Percentiles rank a stretch among this genome's conserved stretches.
Evolutionary conservation across 2,888 invertebrate species (phyloP).

Genomic region (Pristionchus arcanus): DNA sequence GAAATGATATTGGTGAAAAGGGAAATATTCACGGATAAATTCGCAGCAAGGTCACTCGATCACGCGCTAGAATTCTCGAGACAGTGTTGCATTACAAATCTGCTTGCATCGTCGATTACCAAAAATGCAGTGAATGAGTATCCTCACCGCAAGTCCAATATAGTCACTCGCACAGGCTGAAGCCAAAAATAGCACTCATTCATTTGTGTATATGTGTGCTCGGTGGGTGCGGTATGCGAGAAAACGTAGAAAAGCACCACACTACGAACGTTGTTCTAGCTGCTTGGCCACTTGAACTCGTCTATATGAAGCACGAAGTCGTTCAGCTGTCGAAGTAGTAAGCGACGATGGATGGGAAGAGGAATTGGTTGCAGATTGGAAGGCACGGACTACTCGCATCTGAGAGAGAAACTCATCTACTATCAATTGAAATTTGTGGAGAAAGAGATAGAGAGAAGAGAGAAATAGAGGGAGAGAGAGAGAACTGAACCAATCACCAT

Average conservation of each 20-base stretch:
- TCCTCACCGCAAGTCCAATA: too few relatives aligned
- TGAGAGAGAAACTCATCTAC: constrained; percentile 62
- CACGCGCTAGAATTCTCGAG: background rate
- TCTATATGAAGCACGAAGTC: constrained; percentile 75
- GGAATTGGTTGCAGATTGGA: constrained; percentile 73
- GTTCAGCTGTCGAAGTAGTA: constrained; percentile 76
- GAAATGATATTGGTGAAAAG: constrained; percentile 57
- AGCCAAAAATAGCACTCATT: too few relatives aligned
- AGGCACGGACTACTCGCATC: constrained; percentile 78
- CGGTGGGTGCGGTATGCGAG: background rate
- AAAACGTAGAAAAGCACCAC: constrained; percentile 47
- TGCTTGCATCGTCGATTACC: background rate
- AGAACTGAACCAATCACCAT: constrained; percentile 10
- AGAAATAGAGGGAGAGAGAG: constrained; percentile 38
- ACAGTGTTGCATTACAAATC: too few relatives aligned
- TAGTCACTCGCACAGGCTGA: too few relatives aligned
- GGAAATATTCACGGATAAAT: too few relatives aligned
- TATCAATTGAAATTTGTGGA: constrained; percentile 1
- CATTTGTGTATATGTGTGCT: background rate
- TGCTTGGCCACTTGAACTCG: constrained; percentile 77
- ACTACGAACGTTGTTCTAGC: constrained; percentile 75
- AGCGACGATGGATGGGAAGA: constrained; percentile 76
- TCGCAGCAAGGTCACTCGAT: background rate
- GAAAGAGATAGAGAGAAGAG: background rate
- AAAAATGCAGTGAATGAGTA: background rate